Evolutionary conservation across 2,113 vertebrate species (phyloP).

Genomic region (Entosphenus tridentatus): DNA sequence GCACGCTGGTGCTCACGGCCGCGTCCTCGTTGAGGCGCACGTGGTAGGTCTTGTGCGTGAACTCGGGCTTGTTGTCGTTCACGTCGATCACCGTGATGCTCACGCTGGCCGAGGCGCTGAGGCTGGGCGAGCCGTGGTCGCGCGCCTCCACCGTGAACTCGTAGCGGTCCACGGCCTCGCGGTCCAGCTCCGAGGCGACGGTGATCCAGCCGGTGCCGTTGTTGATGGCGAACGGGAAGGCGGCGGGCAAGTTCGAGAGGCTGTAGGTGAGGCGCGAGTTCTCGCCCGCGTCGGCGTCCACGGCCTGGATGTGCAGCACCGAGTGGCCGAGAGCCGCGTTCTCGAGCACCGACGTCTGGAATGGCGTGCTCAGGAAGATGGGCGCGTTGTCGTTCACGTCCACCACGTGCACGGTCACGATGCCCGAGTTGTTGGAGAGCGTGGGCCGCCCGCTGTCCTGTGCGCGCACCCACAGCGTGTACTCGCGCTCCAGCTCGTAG

Average conservation of each 20-base stretch:
- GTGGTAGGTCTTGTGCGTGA: slow-evolving; percentile 72
- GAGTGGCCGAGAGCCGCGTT: slow-evolving; percentile 77
- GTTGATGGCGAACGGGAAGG: slow-evolving; percentile 76
- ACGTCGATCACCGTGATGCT: slow-evolving; percentile 89
- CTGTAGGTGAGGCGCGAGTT: slow-evolving; percentile 76
- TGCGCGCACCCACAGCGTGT: slow-evolving; percentile 59
- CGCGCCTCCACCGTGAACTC: slow-evolving; percentile 78
- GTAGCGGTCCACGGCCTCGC: slow-evolving; percentile 77
- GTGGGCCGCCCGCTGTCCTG: slow-evolving; percentile 82
- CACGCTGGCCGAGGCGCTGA: slow-evolving; percentile 77
- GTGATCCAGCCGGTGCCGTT: slow-evolving; percentile 85
- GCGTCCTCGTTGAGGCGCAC: slow-evolving; percentile 82
- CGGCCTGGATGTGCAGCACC: slow-evolving; percentile 85
- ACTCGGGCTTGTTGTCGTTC: slow-evolving; percentile 85
- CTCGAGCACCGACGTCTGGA: slow-evolving; percentile 76
- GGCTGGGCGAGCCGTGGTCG: slow-evolving; percentile 60
- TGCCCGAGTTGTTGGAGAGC: slow-evolving; percentile 81
- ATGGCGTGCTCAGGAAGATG: slow-evolving; percentile 91
- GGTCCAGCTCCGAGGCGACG: slow-evolving; percentile 63
- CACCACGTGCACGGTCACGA: slow-evolving; percentile 74
- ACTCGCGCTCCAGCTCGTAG: slow-evolving; percentile 74
- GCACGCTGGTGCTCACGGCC: slow-evolving; percentile 60
- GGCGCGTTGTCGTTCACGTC: slow-evolving; percentile 89
- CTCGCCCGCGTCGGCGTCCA: slow-evolving; percentile 71
- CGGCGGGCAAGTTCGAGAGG: slow-evolving; percentile 40